A percentile compares a stretch with the other conserved stretches of the same genome.
These are phyloP conservation scores for Reinhardtius hippoglossoides DNA, from an alignment of 2,113 vertebrate species.

Conservation along the genomic window DNA sequence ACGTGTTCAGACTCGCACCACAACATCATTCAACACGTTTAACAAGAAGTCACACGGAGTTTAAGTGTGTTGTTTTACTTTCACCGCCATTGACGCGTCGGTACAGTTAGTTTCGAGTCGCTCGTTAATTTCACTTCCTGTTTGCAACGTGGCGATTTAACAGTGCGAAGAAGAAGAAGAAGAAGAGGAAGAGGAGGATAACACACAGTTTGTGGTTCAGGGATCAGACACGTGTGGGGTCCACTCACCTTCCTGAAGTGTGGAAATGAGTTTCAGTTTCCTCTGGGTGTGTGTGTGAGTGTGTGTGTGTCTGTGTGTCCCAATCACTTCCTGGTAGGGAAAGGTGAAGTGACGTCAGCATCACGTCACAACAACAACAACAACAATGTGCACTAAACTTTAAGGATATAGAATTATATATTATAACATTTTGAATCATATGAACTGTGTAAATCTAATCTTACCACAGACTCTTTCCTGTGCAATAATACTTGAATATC, in stretches of 20 bases:
- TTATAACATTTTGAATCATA: too few relatives aligned
- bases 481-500: too few relatives aligned
- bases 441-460: too few relatives aligned
- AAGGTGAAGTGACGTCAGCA: constrained; percentile 42
- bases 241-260: constrained; percentile 61
- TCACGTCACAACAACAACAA: constrained; percentile 22
- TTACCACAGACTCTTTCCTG: too few relatives aligned
- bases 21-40: too few relatives aligned
- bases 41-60: too few relatives aligned
- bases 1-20: too few relatives aligned
- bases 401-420: not conserved
- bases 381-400: not conserved
- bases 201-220: not conserved
- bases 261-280: not conserved
- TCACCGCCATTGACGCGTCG: constrained; percentile 5
- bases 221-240: constrained; percentile 3
- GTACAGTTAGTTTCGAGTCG: not conserved
- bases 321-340: constrained; percentile 68
- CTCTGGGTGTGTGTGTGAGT: not conserved
- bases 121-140: not conserved
- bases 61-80: too few relatives aligned
- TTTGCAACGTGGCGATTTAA: not conserved
- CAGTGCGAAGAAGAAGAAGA: not conserved
- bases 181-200: too few relatives aligned
- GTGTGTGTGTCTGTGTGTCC: constrained; percentile 9